These are phyloP conservation scores for Sporophila hypoxantha DNA, from an alignment of 2,113 vertebrate genomes.

Conservation along the genomic window DNA sequence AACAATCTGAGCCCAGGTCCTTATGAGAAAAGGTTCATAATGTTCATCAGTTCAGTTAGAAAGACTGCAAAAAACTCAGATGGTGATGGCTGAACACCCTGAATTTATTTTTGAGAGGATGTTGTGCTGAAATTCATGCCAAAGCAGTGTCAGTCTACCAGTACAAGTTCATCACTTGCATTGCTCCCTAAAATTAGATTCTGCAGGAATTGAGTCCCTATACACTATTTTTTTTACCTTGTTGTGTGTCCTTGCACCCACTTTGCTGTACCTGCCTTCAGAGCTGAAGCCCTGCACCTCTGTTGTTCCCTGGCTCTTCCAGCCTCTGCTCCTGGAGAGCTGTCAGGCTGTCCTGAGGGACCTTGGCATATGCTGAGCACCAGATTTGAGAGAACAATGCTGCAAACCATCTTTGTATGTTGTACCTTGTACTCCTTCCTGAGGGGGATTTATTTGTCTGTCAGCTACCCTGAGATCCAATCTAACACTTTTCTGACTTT, in stretches of 20 bases:
- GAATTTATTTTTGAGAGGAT: neutral
- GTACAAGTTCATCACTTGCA: neutral
- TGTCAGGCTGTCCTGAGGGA: neutral
- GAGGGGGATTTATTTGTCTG: neutral
- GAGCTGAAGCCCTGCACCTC: neutral
- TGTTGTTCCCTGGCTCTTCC: neutral
- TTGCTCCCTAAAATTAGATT: neutral
- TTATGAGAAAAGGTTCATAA: neutral
- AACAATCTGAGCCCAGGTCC: neutral
- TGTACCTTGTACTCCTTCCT: neutral
- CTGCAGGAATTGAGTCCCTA: neutral
- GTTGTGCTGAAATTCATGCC: neutral
- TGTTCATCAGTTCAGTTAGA: neutral
- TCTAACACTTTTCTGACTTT: neutral
- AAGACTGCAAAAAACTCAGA: neutral
- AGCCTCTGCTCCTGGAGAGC: neutral
- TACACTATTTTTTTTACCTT: neutral
- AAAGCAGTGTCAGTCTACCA: neutral
- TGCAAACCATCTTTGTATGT: neutral
- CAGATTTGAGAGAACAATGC: neutral
- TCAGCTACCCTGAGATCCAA: neutral
- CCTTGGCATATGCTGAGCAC: neutral
- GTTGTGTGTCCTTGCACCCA: neutral
- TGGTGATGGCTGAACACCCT: neutral
- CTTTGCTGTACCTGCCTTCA: neutral